Evolutionary conservation across 1,140 invertebrate genomes (phyloP).

Genomic region (Pollicipes pollicipes): DNA sequence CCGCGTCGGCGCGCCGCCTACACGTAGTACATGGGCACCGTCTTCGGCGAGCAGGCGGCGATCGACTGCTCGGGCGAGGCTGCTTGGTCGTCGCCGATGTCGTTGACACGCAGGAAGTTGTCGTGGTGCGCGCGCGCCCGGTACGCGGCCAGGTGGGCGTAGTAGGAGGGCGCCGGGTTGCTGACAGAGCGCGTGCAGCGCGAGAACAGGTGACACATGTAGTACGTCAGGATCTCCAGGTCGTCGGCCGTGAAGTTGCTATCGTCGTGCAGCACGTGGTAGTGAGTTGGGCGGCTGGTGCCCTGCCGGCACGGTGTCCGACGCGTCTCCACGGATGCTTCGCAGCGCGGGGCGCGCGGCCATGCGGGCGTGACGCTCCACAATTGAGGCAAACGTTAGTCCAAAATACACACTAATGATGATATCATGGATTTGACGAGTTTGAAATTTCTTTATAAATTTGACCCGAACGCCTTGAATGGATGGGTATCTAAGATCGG

Average conservation of each 20-base stretch:
- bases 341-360: too few relatives aligned
- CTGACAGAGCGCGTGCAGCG: constrained; percentile 71
- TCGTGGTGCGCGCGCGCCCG: constrained; percentile 32
- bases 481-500: too few relatives aligned
- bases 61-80: not conserved
- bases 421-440: too few relatives aligned
- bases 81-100: not conserved
- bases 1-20: not conserved
- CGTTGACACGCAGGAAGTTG: not conserved
- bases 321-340: too few relatives aligned
- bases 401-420: too few relatives aligned
- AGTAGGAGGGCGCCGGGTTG: constrained; percentile 84
- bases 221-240: constrained; percentile 65
- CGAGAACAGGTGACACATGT: constrained; percentile 72
- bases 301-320: constrained; percentile 47
- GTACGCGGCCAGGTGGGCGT: constrained; percentile 77
- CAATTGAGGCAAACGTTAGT: too few relatives aligned
- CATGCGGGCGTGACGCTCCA: too few relatives aligned
- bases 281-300: constrained; percentile 71
- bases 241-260: constrained; percentile 48
- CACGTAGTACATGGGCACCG: not conserved
- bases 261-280: constrained; percentile 69
- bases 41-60: not conserved
- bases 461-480: too few relatives aligned
- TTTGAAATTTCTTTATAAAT: too few relatives aligned